Evolutionary conservation across 2,113 vertebrate genomes (phyloP).

Genomic region (Tupaia tana): DNA sequence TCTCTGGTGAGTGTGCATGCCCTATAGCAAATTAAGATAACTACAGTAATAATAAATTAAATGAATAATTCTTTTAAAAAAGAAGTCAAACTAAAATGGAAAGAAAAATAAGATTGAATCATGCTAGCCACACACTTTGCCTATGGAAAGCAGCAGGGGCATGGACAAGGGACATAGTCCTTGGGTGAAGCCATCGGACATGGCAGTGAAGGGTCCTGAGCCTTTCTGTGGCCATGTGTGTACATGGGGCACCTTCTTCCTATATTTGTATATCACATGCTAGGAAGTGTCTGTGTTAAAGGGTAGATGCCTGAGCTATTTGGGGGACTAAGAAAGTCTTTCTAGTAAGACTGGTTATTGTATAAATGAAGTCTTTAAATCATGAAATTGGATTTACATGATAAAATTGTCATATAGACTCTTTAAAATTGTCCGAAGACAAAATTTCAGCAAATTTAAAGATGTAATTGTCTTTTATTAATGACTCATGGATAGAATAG

Average conservation of each 20-base stretch:
- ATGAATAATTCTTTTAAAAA: background rate
- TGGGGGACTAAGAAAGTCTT: background rate
- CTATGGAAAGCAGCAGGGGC: background rate
- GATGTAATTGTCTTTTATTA: background rate
- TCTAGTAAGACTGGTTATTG: background rate
- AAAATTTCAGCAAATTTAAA: background rate
- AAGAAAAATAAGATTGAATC: background rate
- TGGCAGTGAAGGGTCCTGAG: rapidly evolving
- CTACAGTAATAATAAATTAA: no score
- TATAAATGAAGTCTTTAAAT: background rate
- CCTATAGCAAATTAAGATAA: no score
- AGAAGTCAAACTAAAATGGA: background rate
- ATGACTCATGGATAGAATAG: background rate
- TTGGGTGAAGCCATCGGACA: background rate
- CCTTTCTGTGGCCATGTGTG: background rate
- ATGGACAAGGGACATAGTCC: background rate
- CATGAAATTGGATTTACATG: conserved; percentile 11
- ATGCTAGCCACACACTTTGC: background rate
- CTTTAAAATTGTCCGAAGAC: background rate
- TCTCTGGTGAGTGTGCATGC: no score
- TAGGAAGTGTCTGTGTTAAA: background rate
- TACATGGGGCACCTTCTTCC: background rate
- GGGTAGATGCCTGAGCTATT: background rate
- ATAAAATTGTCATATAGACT: background rate
- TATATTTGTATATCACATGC: background rate